A percentile compares a stretch with the other conserved stretches of the same genome.
phyloP scores from a whole-genome alignment of 2,113 vertebrate genomes.

The Pandion haliaetus region DNA sequence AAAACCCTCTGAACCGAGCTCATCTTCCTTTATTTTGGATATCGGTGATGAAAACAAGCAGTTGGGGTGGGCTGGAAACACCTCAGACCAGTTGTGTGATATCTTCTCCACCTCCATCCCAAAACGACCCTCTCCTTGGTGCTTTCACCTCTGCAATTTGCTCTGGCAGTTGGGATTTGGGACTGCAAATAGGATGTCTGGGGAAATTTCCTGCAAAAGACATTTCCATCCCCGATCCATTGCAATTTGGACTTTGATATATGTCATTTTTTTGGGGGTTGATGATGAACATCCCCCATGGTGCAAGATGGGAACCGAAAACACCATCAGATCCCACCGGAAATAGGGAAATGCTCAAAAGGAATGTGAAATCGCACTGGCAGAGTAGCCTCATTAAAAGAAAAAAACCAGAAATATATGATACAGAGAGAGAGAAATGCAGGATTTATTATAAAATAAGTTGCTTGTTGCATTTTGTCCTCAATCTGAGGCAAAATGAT shows the following conservation, averaged over 20 bases:
- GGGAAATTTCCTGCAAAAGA: background rate
- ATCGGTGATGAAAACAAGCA: background rate
- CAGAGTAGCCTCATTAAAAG: rapidly evolving
- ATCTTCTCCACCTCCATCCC: background rate
- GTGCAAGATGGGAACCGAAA: rapidly evolving
- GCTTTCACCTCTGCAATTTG: background rate
- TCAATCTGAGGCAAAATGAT: background rate
- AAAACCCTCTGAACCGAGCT: background rate
- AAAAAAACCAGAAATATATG: rapidly evolving
- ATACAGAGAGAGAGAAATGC: no score
- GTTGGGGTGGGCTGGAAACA: background rate
- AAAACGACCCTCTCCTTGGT: background rate
- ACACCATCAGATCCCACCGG: rapidly evolving
- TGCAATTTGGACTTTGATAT: rapidly evolving
- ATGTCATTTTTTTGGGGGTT: rapidly evolving
- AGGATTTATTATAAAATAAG: background rate
- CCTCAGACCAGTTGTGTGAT: background rate
- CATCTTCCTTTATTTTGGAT: background rate
- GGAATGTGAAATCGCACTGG: background rate
- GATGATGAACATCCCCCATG: background rate
- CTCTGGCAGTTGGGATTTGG: background rate
- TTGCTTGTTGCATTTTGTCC: background rate
- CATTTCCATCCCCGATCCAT: rapidly evolving
- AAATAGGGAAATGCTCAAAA: background rate
- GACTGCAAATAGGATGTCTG: background rate